Evolutionary conservation across 2,888 invertebrate species (phyloP), one percentile per base, ranked within the genome.

Genomic region (Mesochorus sp.): DNA sequence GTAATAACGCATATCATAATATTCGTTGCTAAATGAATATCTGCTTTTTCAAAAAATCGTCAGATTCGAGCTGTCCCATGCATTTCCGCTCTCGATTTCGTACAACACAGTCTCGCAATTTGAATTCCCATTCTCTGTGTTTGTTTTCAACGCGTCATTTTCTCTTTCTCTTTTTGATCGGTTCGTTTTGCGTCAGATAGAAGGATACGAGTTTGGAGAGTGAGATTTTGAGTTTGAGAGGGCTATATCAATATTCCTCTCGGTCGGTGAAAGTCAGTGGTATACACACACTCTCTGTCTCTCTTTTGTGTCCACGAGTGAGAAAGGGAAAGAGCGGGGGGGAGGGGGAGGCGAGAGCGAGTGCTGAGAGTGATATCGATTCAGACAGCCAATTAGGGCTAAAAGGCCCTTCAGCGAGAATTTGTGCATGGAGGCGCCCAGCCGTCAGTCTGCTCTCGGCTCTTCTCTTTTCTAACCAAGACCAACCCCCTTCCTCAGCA

Each of bases 371-470:
- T 85, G 84, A 86, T 88, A 89, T 90, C 88, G 90, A 89, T 88
- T 88, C 84, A 85, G 85, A 86, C 87, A 87, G 87, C 87, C 90
- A 90, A 90, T 90, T 89, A 90, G 87, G 88, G 84, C 87, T 88
- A 89, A 89, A 89, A 89, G 89, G 86, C 87, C 89, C 88, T 89
- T 85, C 84, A 84, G 83, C 82, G 83, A 83, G 85, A 87, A 87
- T 88, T 87, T 87, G 80, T 84, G 83, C 84, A 84, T 79, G 77
- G 83, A 81, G 72, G 80, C 80, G 79, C 79, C 75, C 73, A 79
- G 66, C 75, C 81, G 80, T 80, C 81, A 81, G 77, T 78, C 77
- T 68, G 71, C 76, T 79, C 76, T 75, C 66, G 12, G 53, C 66
- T 72, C 78, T 64, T 57, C 59, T 73, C 67, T 26, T 34, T 39